Evolutionary conservation across 2,797 vertebrate genomes (phyloP).

Genomic region (Gephyroberyx darwinii): DNA sequence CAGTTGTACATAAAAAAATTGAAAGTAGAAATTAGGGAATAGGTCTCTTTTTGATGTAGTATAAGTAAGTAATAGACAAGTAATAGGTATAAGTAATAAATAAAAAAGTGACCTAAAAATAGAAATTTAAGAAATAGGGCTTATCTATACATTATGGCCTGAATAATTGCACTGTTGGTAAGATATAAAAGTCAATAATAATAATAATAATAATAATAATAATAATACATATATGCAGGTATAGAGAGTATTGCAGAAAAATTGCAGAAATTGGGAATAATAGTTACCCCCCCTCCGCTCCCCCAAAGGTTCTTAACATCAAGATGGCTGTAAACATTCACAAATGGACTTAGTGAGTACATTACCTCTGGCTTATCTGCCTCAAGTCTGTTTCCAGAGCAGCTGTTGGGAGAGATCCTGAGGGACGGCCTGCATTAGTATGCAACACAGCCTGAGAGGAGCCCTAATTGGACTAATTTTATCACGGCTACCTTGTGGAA

Average conservation of each 20-base stretch:
- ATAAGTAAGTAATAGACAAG: too few species aligned
- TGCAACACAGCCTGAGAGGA: constrained; percentile 61
- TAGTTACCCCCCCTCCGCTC: constrained; percentile 17
- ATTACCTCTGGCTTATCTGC: constrained; percentile 60
- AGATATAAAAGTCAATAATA: too few species aligned
- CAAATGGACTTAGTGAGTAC: constrained; percentile 49
- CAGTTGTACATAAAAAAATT: too few species aligned
- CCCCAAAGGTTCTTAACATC: constrained; percentile 47
- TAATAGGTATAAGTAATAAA: too few species aligned
- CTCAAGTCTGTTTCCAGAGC: constrained; percentile 56
- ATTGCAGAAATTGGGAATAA: constrained; percentile 8
- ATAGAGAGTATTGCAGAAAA: background rate
- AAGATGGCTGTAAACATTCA: constrained; percentile 53
- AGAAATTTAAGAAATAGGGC: too few species aligned
- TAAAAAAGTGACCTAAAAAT: too few species aligned
- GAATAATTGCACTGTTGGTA: too few species aligned
- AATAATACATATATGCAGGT: constrained; percentile 13
- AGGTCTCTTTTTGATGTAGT: too few species aligned
- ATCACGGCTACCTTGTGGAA: constrained; percentile 63
- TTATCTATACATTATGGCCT: too few species aligned
- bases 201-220: too few species aligned
- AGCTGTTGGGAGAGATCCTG: constrained; percentile 57
- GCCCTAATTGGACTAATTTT: constrained; percentile 74
- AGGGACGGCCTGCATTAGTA: constrained; percentile 69
- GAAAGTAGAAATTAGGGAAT: too few species aligned